These are phyloP conservation scores for Campylomormyrus tamandua DNA, from an alignment of 2,113 vertebrate species.

Conservation along the genomic window DNA sequence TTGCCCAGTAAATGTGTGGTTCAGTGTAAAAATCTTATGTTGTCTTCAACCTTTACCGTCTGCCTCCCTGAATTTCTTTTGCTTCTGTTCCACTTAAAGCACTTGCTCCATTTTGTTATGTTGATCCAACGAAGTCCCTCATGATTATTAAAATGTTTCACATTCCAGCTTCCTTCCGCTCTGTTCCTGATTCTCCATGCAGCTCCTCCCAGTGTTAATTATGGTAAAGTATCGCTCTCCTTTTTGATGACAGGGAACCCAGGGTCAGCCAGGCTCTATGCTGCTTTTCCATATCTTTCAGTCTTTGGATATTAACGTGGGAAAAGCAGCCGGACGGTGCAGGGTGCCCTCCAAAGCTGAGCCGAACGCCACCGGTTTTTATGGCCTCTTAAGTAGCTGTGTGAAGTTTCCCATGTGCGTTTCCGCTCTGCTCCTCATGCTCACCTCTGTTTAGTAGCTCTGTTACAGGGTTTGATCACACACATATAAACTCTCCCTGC, in stretches of 20 bases:
- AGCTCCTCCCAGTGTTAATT: background rate
- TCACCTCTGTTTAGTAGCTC: background rate
- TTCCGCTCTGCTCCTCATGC: background rate
- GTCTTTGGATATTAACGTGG: background rate
- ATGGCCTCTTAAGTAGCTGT: background rate
- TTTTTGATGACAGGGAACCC: background rate
- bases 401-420: background rate
- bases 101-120: background rate
- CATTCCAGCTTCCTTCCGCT: background rate
- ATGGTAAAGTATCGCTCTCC: background rate
- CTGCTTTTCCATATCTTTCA: background rate
- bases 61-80: background rate
- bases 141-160: background rate
- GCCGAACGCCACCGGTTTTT: background rate
- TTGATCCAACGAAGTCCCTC: background rate
- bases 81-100: background rate
- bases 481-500: background rate
- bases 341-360: background rate
- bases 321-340: background rate
- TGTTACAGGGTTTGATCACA: background rate
- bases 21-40: background rate
- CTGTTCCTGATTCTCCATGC: background rate
- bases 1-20: background rate
- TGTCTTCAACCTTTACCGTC: background rate
- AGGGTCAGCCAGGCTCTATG: background rate